Evolutionary conservation across 1,140 invertebrate species (phyloP).

Genomic region (Drosophila mauritiana): DNA sequence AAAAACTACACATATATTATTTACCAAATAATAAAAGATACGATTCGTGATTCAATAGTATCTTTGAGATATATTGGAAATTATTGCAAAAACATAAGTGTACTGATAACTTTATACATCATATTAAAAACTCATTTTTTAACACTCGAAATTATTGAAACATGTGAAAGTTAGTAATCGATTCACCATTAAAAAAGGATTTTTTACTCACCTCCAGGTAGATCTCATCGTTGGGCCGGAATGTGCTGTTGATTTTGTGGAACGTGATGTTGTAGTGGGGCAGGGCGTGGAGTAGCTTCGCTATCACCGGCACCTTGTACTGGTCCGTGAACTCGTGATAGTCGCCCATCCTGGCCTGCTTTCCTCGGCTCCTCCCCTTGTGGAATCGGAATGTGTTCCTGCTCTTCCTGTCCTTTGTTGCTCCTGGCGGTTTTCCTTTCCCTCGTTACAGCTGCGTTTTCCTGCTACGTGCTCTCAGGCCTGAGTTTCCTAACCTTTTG

Average conservation of each 20-base stretch:
- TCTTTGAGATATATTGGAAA: no score
- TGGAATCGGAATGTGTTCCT: constrained; percentile 13
- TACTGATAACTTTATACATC: no score
- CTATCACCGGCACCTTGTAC: constrained; percentile 92
- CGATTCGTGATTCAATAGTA: no score
- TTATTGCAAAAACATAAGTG: no score
- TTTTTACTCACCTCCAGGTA: constrained; percentile 92
- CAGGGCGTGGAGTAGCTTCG: constrained; percentile 93
- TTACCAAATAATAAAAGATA: no score
- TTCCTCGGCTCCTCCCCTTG: constrained; percentile 2
- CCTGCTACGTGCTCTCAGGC: constrained; percentile 65
- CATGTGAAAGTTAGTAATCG: no score
- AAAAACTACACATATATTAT: no score
- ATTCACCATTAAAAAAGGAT: no score
- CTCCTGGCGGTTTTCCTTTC: constrained; percentile 12
- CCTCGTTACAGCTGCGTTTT: constrained; percentile 15
- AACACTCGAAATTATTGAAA: no score
- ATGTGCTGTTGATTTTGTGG: constrained; percentile 94
- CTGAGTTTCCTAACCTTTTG: constrained; percentile 76
- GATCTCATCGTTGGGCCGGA: constrained; percentile 93
- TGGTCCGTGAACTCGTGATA: constrained; percentile 87
- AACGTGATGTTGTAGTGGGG: constrained; percentile 95
- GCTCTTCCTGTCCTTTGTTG: constrained; percentile 17
- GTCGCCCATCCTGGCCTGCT: constrained; percentile 72
- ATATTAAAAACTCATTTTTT: no score